Conservation (phyloP, 2,888 invertebrate species). For the Eristalis intricaria region DNA sequence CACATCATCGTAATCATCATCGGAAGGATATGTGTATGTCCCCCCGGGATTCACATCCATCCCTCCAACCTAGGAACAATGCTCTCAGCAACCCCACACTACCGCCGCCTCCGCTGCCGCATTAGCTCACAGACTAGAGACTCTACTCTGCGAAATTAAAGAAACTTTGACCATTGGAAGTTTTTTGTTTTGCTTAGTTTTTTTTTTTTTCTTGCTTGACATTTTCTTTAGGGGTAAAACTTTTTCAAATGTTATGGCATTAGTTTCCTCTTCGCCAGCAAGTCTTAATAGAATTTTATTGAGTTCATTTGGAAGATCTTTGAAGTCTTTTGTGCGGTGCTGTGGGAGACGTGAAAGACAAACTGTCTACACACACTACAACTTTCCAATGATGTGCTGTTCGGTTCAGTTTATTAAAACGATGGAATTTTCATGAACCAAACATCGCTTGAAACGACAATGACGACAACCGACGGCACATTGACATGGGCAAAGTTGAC, state of each 20-base stretch:
- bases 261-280: constrained; percentile 58
- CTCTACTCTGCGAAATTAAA: constrained; percentile 46
- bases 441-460: constrained; percentile 18
- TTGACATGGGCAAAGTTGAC: constrained; percentile 48
- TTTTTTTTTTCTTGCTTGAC: constrained; percentile 32
- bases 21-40: constrained; percentile 17
- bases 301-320: constrained; percentile 65
- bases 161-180: constrained; percentile 66
- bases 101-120: background rate
- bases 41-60: background rate
- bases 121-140: background rate
- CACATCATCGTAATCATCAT: constrained; percentile 60
- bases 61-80: constrained; percentile 36
- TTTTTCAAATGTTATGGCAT: constrained; percentile 68
- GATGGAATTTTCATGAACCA: constrained; percentile 60
- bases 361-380: constrained; percentile 55
- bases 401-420: constrained; percentile 70
- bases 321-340: constrained; percentile 37
- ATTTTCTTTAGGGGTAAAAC: constrained; percentile 43
- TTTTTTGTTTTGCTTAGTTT: constrained; percentile 3
- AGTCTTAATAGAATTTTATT: constrained; percentile 66
- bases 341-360: constrained; percentile 59
- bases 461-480: background rate
- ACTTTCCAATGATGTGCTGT: constrained; percentile 54
- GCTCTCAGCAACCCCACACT: constrained; percentile 5